These are phyloP conservation scores for Amphipyra berbera DNA, from an alignment of 2,888 invertebrate genomes.

Conservation along the genomic window DNA sequence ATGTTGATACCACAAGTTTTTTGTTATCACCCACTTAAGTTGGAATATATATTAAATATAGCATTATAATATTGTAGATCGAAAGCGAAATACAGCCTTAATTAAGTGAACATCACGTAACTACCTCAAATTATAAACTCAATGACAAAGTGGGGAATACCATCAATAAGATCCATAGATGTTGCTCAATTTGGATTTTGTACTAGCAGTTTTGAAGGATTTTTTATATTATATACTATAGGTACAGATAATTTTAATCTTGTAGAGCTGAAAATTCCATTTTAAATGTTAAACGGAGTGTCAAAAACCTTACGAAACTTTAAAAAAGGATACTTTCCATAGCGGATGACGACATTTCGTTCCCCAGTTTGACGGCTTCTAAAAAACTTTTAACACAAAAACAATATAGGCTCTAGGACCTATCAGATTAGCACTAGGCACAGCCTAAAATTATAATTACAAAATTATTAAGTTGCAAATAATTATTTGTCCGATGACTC, in stretches of 20 bases:
- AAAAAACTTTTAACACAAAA: constrained; percentile 66
- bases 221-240: background rate
- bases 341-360: constrained; percentile 96
- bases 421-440: constrained; percentile 54
- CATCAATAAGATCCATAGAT: constrained; percentile 45
- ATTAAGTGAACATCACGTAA: background rate
- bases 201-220: background rate
- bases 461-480: constrained; percentile 26
- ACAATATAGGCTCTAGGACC: constrained; percentile 59
- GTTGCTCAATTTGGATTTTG: background rate
- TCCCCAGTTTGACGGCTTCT: constrained; percentile 92
- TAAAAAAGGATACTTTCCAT: constrained; percentile 97
- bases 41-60: no score
- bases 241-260: constrained; percentile 8
- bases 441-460: constrained; percentile 20
- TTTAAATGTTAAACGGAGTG: constrained; percentile 20
- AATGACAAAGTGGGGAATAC: constrained; percentile 41
- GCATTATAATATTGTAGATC: no score
- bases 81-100: background rate
- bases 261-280: constrained; percentile 28
- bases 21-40: no score
- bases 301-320: constrained; percentile 43
- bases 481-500: constrained; percentile 58
- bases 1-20: no score
- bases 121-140: constrained; percentile 15